These are phyloP conservation scores for Eudasyphora cyanicolor DNA, from an alignment of 2,888 invertebrate species.

Conservation along the genomic window DNA sequence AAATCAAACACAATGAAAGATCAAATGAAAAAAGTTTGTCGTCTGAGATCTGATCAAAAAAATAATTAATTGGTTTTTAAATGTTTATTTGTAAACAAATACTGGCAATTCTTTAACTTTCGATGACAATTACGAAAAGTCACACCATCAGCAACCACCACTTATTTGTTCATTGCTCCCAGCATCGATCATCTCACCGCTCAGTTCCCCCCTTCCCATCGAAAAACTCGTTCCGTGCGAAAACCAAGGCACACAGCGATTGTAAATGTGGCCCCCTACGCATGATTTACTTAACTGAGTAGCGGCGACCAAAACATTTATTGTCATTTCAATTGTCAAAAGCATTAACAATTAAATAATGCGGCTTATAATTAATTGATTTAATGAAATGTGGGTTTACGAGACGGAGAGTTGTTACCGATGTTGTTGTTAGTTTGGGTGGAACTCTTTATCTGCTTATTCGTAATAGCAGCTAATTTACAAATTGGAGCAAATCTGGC, in stretches of 20 bases:
- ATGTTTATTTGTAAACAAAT: constrained; percentile 42
- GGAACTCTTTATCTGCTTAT: neutral
- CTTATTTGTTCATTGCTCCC: constrained; percentile 18
- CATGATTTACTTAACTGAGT: neutral
- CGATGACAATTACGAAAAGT: constrained; percentile 25
- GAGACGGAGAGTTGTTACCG: neutral
- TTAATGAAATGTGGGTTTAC: constrained; percentile 41
- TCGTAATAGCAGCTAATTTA: constrained; percentile 31
- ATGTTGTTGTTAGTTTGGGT: neutral
- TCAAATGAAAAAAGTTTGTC: neutral
- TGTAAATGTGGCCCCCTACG: neutral
- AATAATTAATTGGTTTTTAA: constrained; percentile 41
- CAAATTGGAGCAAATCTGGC: constrained; percentile 21
- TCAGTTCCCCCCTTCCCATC: neutral
- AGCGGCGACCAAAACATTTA: constrained; percentile 15
- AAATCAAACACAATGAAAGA: neutral
- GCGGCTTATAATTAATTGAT: constrained; percentile 44
- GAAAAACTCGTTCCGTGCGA: neutral
- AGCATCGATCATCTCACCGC: neutral
- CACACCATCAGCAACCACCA: constrained; percentile 21
- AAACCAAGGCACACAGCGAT: neutral
- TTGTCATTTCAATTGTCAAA: constrained; percentile 36
- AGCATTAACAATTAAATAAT: constrained; percentile 43
- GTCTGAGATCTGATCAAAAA: neutral
- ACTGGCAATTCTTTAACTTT: neutral